phyloP scores from a whole-genome alignment of 2,113 vertebrate species.

The Coryphaenoides rupestris region DNA sequence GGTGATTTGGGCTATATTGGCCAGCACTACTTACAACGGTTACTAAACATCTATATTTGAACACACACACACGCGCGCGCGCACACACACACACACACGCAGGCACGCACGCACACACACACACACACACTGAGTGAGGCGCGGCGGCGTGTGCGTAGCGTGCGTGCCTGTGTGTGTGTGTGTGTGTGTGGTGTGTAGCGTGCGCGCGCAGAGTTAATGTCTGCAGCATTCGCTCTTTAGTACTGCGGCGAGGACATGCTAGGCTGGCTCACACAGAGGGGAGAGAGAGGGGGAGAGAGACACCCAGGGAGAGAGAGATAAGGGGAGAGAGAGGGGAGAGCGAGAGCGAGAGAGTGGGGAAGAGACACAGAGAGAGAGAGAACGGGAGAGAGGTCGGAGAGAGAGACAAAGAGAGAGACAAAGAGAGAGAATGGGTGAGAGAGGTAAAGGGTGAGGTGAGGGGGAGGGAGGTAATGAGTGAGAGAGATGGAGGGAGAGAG shows the following conservation, averaged over 20 bases:
- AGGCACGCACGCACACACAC: too few species aligned
- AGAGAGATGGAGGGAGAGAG: too few species aligned
- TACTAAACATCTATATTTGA: too few species aligned
- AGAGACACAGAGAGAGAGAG: background rate
- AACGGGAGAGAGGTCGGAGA: background rate
- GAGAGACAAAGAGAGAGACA: constrained; percentile 18
- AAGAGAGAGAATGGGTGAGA: constrained; percentile 16
- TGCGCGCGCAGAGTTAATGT: constrained; percentile 50
- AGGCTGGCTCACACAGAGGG: constrained; percentile 50
- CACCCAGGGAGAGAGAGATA: background rate
- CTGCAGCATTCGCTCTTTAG: constrained; percentile 63
- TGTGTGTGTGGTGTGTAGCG: background rate
- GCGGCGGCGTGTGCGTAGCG: too few species aligned
- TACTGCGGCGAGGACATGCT: constrained; percentile 67
- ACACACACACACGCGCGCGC: too few species aligned
- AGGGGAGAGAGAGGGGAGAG: too few species aligned
- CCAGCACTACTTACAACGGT: too few species aligned
- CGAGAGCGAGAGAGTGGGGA: constrained; percentile 4
- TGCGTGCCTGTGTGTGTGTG: too few species aligned
- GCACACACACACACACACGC: too few species aligned
- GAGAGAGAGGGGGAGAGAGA: background rate
- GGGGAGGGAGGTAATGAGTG: background rate
- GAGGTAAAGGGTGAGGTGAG: background rate
- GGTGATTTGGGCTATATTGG: too few species aligned
- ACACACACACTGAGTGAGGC: too few species aligned